Evolutionary conservation across 92 coral and sea anemone species (phyloP).

Genomic region (Epizoanthus illoricatus): DNA sequence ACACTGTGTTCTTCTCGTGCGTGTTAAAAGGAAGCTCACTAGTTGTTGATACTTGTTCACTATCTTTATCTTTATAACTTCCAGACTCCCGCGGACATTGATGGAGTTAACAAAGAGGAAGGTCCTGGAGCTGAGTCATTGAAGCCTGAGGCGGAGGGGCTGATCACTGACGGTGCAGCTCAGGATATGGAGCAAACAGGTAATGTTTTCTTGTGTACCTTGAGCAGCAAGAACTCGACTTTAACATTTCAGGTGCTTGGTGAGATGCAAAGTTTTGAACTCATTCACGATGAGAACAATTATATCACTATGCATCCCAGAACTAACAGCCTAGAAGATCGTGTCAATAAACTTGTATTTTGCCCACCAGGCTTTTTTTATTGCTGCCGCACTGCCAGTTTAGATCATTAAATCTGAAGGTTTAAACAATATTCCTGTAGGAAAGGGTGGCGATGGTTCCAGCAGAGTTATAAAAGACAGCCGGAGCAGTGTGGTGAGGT

Average conservation of each 20-base stretch:
- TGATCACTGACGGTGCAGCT: background rate
- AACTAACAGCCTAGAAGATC: no score
- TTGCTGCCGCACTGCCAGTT: no score
- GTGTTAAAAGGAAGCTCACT: background rate
- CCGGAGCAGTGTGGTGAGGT: constrained; percentile 51
- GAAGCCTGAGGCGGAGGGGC: constrained; percentile 13
- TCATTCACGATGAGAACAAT: no score
- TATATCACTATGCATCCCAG: no score
- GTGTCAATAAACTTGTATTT: no score
- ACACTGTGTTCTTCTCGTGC: no score
- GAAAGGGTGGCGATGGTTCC: background rate
- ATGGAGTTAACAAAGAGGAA: background rate
- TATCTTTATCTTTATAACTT: background rate
- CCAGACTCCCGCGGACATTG: constrained; percentile 29
- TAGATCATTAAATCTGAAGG: no score
- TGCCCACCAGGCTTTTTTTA: no score
- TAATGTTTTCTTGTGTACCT: background rate
- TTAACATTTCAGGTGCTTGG: no score
- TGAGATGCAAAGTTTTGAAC: no score
- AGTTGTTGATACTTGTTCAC: background rate
- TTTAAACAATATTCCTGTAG: background rate
- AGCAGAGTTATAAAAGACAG: constrained; percentile 7
- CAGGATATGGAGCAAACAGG: constrained; percentile 22
- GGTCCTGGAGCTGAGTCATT: background rate
- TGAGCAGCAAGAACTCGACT: background rate